Conservation (phyloP, 1,140 invertebrate species). For the Trigoniulus corallinus region DNA sequence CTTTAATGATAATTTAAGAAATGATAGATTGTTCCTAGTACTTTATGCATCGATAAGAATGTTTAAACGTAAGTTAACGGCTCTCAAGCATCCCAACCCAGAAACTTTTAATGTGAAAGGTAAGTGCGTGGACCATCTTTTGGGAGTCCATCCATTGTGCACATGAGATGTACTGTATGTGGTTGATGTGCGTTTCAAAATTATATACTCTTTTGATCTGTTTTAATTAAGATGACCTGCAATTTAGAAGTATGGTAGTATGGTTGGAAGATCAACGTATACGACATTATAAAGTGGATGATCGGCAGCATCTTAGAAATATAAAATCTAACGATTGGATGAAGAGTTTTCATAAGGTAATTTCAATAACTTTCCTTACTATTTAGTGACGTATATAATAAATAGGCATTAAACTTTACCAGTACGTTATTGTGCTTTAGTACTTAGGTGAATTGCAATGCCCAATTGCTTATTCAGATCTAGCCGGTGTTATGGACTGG, state of each 20-base stretch:
- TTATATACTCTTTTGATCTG: too few relatives aligned
- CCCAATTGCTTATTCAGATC: conserved; percentile 40
- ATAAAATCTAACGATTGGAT: conserved; percentile 47
- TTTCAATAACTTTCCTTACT: neutral
- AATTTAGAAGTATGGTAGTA: conserved; percentile 58
- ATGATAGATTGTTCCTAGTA: too few relatives aligned
- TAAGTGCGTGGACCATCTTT: too few relatives aligned
- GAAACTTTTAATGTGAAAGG: too few relatives aligned
- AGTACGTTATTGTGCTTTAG: conserved; percentile 20
- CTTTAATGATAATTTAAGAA: too few relatives aligned
- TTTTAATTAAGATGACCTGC: conserved; percentile 64
- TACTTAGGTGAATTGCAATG: conserved; percentile 56
- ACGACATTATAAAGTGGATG: conserved; percentile 68
- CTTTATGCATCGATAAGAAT: too few relatives aligned
- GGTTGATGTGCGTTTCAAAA: too few relatives aligned
- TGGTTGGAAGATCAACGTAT: conserved; percentile 95
- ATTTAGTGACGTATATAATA: too few relatives aligned
- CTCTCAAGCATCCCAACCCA: too few relatives aligned
- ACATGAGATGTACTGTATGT: too few relatives aligned
- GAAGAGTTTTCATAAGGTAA: conserved; percentile 37
- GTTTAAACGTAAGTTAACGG: too few relatives aligned
- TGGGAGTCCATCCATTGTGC: too few relatives aligned
- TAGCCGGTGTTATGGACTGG: conserved; percentile 53
- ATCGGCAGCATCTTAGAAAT: conserved; percentile 48
- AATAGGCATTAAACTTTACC: neutral